Percentiles rank a stretch among this genome's conserved stretches.
Evolutionary conservation across 2,888 invertebrate genomes (phyloP).

Genomic region (Coronaproctus castanopsis): DNA sequence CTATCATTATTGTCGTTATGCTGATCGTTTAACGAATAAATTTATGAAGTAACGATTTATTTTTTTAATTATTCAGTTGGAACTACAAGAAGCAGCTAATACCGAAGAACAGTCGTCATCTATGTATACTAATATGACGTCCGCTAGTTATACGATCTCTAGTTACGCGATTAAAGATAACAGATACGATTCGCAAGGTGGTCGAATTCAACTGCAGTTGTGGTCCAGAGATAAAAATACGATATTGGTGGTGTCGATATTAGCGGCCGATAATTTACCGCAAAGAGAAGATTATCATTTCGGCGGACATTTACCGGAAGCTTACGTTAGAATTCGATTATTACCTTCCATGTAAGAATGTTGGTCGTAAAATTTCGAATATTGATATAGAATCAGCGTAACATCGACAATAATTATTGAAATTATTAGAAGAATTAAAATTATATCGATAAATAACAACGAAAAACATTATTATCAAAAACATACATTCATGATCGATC

Average conservation of each 20-base stretch:
- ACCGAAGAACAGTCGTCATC: no score
- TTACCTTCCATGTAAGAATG: slow-evolving; percentile 61
- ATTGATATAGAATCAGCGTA: background rate
- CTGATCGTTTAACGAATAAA: no score
- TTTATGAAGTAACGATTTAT: no score
- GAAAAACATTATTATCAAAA: no score
- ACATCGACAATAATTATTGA: background rate
- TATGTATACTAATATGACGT: no score
- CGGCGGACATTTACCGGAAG: slow-evolving; percentile 58
- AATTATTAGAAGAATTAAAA: background rate
- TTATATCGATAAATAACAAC: no score
- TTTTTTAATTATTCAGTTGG: slow-evolving; percentile 5
- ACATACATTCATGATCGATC: no score
- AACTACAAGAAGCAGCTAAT: slow-evolving; percentile 7
- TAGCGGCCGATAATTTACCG: slow-evolving; percentile 69
- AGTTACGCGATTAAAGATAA: no score
- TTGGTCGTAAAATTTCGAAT: background rate
- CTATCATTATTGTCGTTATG: no score
- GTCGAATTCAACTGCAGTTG: slow-evolving; percentile 68
- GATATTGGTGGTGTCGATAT: slow-evolving; percentile 63
- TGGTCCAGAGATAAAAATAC: slow-evolving; percentile 69
- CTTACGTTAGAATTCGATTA: slow-evolving; percentile 61
- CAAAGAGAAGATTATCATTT: slow-evolving; percentile 54
- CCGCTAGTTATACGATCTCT: no score
- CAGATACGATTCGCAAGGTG: slow-evolving; percentile 26